Percentiles rank a stretch among this genome's conserved stretches.
Conservation (phyloP, 1,140 invertebrate species). For the Pseudomyrmex pallidus region DNA sequence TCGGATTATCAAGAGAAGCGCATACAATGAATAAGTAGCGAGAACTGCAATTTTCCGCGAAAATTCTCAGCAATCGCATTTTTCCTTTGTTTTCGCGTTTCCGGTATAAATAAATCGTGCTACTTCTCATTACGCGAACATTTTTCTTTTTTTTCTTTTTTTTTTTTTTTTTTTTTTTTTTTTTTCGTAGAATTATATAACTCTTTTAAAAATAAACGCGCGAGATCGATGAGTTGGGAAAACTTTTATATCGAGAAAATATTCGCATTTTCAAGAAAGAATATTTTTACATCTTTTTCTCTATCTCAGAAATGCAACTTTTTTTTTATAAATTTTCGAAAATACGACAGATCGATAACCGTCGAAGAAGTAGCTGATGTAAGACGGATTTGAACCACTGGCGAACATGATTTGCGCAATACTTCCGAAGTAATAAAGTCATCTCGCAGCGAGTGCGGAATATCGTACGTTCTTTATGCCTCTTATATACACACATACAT, state of each 20-base stretch:
- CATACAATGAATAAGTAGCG: slow-evolving; percentile 61
- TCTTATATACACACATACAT: background rate
- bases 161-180: no score
- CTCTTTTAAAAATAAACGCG: slow-evolving; percentile 1
- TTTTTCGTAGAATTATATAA: slow-evolving; percentile 10
- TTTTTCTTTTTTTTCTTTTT: background rate
- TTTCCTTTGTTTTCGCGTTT: background rate
- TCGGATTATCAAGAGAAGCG: slow-evolving; percentile 47
- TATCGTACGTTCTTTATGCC: slow-evolving; percentile 42
- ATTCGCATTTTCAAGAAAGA: background rate
- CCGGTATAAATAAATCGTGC: background rate
- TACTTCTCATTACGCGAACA: background rate
- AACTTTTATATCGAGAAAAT: slow-evolving; percentile 3
- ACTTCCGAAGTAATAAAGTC: slow-evolving; percentile 48
- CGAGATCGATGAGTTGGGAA: background rate
- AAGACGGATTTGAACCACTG: background rate
- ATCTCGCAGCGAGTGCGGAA: slow-evolving; percentile 21
- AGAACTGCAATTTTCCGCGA: slow-evolving; percentile 71
- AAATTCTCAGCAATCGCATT: slow-evolving; percentile 45
- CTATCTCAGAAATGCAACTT: background rate
- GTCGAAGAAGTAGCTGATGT: background rate
- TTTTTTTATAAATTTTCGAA: background rate
- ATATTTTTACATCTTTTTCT: background rate
- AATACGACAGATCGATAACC: slow-evolving; percentile 14
- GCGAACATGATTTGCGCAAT: slow-evolving; percentile 53